Evolutionary conservation across 2,797 vertebrate species (phyloP).

Genomic region (Taeniopygia guttata): DNA sequence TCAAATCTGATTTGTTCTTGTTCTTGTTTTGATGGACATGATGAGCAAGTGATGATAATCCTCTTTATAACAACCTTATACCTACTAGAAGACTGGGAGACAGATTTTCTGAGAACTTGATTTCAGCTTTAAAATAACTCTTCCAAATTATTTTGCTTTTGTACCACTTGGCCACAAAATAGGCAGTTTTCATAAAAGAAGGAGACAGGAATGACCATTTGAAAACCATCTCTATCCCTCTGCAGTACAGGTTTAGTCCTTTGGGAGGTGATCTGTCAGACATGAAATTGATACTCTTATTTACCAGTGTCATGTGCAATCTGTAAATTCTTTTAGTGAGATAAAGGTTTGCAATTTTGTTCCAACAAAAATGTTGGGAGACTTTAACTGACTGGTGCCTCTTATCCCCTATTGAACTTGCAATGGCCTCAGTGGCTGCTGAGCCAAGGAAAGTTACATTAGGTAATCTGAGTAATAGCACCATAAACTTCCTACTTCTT

Average conservation of each 20-base stretch:
- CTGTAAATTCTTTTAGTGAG: slow-evolving; percentile 26
- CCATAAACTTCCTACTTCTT: not conserved
- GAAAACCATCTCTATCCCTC: not conserved
- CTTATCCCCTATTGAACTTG: not conserved
- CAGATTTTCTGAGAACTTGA: not conserved
- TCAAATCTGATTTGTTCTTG: slow-evolving; percentile 51
- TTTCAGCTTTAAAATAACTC: not conserved
- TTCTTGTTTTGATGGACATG: slow-evolving; percentile 21
- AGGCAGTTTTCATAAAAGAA: not conserved
- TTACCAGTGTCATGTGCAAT: slow-evolving; percentile 19
- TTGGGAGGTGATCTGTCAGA: not conserved
- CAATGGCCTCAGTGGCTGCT: not conserved
- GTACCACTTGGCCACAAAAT: not conserved
- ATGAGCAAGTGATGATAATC: slow-evolving; percentile 39
- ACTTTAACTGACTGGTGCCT: not conserved
- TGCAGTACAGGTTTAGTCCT: not conserved
- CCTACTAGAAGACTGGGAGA: not conserved
- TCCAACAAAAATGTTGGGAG: slow-evolving; percentile 9
- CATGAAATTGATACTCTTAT: slow-evolving; percentile 8
- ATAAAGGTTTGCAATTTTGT: slow-evolving; percentile 1
- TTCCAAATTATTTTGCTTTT: slow-evolving; percentile 8
- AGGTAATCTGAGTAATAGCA: not conserved
- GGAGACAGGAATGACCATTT: not conserved
- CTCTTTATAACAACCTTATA: slow-evolving; percentile 28
- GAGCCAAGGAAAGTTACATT: not conserved